A percentile compares a stretch with the other conserved stretches of the same genome.
Evolutionary conservation across 2,888 invertebrate species (phyloP).

Genomic region (Ernsta delagoae): DNA sequence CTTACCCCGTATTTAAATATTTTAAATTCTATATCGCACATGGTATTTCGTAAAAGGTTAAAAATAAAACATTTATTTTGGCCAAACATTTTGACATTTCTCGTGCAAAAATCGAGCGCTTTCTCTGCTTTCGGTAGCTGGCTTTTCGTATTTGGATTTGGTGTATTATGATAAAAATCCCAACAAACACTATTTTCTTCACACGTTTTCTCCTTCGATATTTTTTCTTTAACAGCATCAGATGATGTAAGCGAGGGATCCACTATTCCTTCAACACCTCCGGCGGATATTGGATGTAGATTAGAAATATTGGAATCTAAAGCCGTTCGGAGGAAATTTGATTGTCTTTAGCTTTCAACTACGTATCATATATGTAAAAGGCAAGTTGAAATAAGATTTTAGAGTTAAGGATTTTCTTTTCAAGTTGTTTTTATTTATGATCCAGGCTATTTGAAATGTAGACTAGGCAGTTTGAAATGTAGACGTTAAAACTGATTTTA

Average conservation of each 20-base stretch:
- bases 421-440: neutral
- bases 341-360: constrained; percentile 20
- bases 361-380: too few species aligned
- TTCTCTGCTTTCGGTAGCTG: neutral
- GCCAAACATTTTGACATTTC: too few species aligned
- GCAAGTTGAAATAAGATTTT: too few species aligned
- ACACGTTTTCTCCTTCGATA: constrained; percentile 14
- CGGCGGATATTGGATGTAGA: constrained; percentile 37
- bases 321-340: constrained; percentile 29
- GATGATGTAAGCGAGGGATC: constrained; percentile 17
- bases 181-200: constrained; percentile 25
- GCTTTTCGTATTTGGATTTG: constrained; percentile 1
- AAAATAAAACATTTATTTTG: too few species aligned
- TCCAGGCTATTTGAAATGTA: neutral
- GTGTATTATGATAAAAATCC: constrained; percentile 7
- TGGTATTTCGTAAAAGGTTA: too few species aligned
- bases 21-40: too few species aligned
- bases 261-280: constrained; percentile 20
- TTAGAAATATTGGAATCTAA: constrained; percentile 24
- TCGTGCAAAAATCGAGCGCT: neutral
- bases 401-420: neutral
- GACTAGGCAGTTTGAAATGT: too few species aligned
- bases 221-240: constrained; percentile 21
- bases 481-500: too few species aligned
- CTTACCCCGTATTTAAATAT: too few species aligned